phyloP scores from a whole-genome alignment of 2,113 vertebrate genomes.

The Circaetus cinerascens region DNA sequence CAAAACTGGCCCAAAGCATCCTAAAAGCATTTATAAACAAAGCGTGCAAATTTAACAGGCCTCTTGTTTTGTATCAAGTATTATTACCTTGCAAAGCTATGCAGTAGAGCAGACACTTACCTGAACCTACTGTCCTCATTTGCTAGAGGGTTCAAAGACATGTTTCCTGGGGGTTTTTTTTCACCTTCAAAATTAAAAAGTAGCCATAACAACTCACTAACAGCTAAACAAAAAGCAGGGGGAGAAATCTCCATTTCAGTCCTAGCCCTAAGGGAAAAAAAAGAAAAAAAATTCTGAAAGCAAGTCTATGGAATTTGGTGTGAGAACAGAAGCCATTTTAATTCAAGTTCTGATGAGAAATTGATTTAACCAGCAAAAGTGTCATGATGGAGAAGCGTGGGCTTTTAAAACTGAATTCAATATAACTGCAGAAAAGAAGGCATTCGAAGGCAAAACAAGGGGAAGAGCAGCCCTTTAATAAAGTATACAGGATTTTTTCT shows the following conservation, averaged over 20 bases:
- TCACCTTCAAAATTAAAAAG: not conserved
- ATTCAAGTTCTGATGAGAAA: not conserved
- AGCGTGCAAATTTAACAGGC: not conserved
- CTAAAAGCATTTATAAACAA: not conserved
- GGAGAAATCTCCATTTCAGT: not conserved
- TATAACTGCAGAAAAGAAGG: not conserved
- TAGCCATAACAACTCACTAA: not conserved
- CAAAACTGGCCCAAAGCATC: not conserved
- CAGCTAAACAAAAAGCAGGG: not conserved
- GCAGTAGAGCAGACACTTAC: not conserved
- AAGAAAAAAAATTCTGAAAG: not conserved
- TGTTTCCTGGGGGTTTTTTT: not conserved
- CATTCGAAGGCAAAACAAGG: not conserved
- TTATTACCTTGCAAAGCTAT: not conserved
- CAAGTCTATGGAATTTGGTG: not conserved
- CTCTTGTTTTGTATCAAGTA: not conserved
- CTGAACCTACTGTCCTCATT: not conserved
- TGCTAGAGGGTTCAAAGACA: not conserved
- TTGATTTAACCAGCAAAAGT: not conserved
- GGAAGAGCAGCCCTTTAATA: not conserved
- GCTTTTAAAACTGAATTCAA: not conserved
- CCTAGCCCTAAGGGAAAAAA: not conserved
- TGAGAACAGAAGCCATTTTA: not conserved
- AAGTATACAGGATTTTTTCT: not conserved
- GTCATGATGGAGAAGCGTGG: not conserved